These are phyloP conservation scores for Drosophila suboccidentalis DNA, from an alignment of 2,888 invertebrate genomes.

Conservation along the genomic window DNA sequence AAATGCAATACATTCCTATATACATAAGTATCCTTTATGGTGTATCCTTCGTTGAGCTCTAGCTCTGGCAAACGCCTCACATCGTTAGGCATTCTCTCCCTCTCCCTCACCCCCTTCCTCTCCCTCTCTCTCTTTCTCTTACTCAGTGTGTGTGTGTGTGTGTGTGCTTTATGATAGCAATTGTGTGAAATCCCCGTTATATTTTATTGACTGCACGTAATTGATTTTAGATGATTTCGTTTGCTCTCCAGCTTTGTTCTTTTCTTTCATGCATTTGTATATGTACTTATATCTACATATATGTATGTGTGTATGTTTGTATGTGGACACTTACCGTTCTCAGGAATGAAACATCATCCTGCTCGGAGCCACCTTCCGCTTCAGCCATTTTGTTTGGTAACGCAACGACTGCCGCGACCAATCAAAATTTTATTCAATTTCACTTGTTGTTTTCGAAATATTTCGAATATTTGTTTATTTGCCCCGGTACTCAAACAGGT, in stretches of 20 bases:
- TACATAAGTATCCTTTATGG: constrained; percentile 28
- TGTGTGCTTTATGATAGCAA: constrained; percentile 72
- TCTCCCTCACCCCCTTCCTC: not conserved
- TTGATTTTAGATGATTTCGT: constrained; percentile 80
- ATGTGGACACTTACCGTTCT: constrained; percentile 99
- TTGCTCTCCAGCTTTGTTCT: constrained; percentile 15
- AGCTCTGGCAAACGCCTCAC: constrained; percentile 15
- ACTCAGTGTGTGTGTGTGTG: constrained; percentile 21
- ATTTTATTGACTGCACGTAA: constrained; percentile 82
- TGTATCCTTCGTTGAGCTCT: constrained; percentile 12
- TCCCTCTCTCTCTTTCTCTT: not conserved
- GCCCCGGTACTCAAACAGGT: constrained; percentile 56
- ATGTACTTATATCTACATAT: not conserved
- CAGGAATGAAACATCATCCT: constrained; percentile 99
- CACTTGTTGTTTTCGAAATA: constrained; percentile 35
- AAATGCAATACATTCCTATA: constrained; percentile 45
- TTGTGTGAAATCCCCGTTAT: constrained; percentile 77
- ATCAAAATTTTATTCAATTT: constrained; percentile 48
- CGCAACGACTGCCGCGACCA: constrained; percentile 77
- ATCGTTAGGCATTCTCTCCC: constrained; percentile 13
- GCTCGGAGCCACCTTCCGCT: constrained; percentile 98
- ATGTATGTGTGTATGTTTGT: constrained; percentile 3
- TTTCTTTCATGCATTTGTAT: constrained; percentile 14
- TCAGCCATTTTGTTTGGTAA: constrained; percentile 90
- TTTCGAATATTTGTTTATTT: constrained; percentile 56